Base-by-base conservation (phyloP, 2,888 invertebrate genomes). In the Zygothrica quintamaculata region DNA sequence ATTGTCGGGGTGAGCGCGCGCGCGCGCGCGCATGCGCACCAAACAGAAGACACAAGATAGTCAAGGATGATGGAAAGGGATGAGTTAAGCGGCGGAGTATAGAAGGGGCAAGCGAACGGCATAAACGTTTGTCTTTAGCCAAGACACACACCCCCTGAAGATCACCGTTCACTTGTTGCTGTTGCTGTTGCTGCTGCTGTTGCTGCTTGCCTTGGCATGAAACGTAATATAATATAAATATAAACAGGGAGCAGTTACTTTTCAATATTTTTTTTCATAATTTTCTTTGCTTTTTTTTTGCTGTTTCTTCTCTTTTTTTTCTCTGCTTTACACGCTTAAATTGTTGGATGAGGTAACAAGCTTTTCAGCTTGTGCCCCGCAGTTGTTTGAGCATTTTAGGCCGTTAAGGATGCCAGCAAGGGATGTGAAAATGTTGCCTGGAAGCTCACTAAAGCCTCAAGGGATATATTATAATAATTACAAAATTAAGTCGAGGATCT, bases 181-280 rank as follows among this genome's bases (percentile, higher is more conserved):
- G 36, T 22, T 42, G 34, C 34, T 1, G 34, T 13, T 31, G 31
- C 8, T 43, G 22, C 13, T 31, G 42, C 0, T 50, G 34, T 13
- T 47, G 15, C 9, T 60, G 47, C 22, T 46, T 39, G 15, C 60
- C 52, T 18, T 52, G 53, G 46, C 84, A 59, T 59, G 76, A 66
- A 82, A 68, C 72, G 58, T 79, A 82, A 68, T 68, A 79, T 79
- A 65, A 77, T 66, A 74, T 80, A 78, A 68, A 74, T 80, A 78
- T 65, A 78, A 78, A 72, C 85, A 77, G 78, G 84, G 53, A 68
- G 79, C 82, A 84, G 79, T 79, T 77, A 84, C 57, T 81, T 81
- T 79, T 84, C 82, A 79, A 74, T 84, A 69, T 74, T 79, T 61
- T 74, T 33, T 46, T 29, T n/a, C 29, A 29, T 22, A 34, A 42